A percentile compares a stretch with the other conserved stretches of the same genome.
Evolutionary conservation across 1,140 invertebrate species (phyloP).

Genomic region (Nasonia longicornis): DNA sequence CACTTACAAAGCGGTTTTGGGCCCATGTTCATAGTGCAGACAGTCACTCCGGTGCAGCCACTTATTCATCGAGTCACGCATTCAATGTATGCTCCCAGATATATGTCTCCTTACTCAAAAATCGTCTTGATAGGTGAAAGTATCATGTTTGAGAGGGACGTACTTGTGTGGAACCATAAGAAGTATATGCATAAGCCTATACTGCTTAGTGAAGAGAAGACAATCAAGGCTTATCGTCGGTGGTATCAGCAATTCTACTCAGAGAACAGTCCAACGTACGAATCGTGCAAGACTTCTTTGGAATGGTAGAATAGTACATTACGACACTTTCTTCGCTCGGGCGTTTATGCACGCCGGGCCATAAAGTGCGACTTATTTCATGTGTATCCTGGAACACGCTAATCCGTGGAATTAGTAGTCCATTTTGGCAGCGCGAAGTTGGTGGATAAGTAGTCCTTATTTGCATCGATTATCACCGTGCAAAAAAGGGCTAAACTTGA

Average conservation of each 20-base stretch:
- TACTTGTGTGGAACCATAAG: conserved; percentile 92
- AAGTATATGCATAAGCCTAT: conserved; percentile 78
- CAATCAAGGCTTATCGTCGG: conserved; percentile 78
- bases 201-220: conserved; percentile 81
- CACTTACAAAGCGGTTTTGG: conserved; percentile 73
- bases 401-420: too few species aligned
- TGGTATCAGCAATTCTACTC: conserved; percentile 94
- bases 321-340: too few species aligned
- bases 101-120: conserved; percentile 76
- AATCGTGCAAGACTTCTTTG: conserved; percentile 59
- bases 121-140: conserved; percentile 80
- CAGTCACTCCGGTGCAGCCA: conserved; percentile 84
- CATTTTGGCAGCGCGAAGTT: too few species aligned
- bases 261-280: conserved; percentile 77
- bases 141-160: conserved; percentile 87
- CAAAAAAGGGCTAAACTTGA: too few species aligned
- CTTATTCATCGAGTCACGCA: conserved; percentile 84
- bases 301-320: conserved; percentile 55
- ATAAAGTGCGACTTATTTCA: too few species aligned
- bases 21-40: conserved; percentile 79
- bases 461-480: too few species aligned
- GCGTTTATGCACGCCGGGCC: too few species aligned
- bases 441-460: too few species aligned
- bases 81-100: conserved; percentile 75
- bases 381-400: too few species aligned